Base-by-base conservation (phyloP, 1,140 invertebrate species). In the Macrobrachium rosenbergii region DNA sequence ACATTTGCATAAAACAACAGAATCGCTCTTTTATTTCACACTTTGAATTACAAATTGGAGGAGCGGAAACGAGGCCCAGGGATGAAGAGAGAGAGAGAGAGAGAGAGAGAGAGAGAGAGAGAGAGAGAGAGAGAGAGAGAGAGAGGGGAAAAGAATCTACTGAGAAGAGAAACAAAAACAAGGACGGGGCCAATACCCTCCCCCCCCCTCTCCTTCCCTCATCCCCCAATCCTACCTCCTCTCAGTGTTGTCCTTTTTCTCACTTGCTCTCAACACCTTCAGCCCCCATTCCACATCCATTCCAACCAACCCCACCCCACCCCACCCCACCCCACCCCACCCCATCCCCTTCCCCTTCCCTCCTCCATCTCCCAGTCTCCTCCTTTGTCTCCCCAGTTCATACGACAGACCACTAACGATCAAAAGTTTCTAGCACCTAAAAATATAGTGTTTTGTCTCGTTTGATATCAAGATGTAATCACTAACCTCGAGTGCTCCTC, bases 1-100 rank as follows among this genome's bases (percentile, higher is more conserved):
- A 83, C 81, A 83, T 83, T 83, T 83, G 81, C 81, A 83, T 83
- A 83, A 73, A 83, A 83, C 81, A 83, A 83, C 81, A 83, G 69
- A 67, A 83, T 59, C 45, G 72, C 81, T 60, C 73, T 82, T 83
- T 83, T 83, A 83, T 83, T 83, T 83, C 81, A 73, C 69, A 83
- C 81, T 83, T 83, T 83, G 81, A 63, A 83, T 83, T 73, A 83
- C 81, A 83, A 73, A 83, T 83, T 83, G 81, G 81, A 17, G 17
- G 52, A 59, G 58, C 76, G 76, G 76, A 78, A 78, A 58, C 76
- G 76, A 59, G 58, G 52, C 76, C 45, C 45, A 19, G 76, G 67
- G 37, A 28, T 72, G 67, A 28, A 72, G 37, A 67, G 37, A n/a
- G n/a, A n/a, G 21, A 52, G 45, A 52, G 45, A 52, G 45, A 52